phyloP scores from a whole-genome alignment of 2,797 vertebrate species.

The Anabas testudineus region DNA sequence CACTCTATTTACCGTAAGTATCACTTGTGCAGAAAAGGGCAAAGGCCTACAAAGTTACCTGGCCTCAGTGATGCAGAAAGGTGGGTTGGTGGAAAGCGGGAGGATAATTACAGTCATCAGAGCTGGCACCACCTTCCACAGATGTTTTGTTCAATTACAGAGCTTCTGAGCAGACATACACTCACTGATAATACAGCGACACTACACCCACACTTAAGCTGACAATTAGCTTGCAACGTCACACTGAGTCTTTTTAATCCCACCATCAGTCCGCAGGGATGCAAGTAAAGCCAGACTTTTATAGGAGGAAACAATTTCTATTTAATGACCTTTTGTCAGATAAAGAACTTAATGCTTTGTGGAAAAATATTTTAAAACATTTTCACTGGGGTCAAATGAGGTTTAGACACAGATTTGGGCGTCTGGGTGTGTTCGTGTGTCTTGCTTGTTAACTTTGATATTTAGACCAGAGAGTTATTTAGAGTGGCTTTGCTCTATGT shows the following conservation, averaged over 20 bases:
- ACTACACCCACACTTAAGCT: conserved; percentile 24
- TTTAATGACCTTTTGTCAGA: conserved; percentile 31
- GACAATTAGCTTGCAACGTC: conserved; percentile 24
- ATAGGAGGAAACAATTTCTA: conserved; percentile 15
- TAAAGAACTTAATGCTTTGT: conserved; percentile 28
- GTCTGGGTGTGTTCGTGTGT: conserved; percentile 29
- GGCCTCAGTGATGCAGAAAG: conserved; percentile 14
- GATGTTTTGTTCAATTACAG: conserved; percentile 52
- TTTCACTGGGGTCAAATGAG: conserved; percentile 31
- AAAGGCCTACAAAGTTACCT: conserved; percentile 11
- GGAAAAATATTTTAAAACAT: neutral
- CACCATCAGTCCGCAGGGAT: conserved; percentile 6
- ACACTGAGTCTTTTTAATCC: conserved; percentile 24
- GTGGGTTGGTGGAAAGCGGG: conserved; percentile 27
- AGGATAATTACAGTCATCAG: conserved; percentile 51
- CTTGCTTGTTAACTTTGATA: conserved; percentile 68
- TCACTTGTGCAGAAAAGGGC: conserved; percentile 26
- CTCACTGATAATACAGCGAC: conserved; percentile 2
- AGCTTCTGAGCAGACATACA: conserved; percentile 20
- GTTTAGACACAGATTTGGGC: conserved; percentile 43
- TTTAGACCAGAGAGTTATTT: conserved; percentile 55
- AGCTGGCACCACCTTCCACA: conserved; percentile 35
- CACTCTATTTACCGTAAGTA: conserved; percentile 24
- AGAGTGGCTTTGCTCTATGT: conserved; percentile 43
- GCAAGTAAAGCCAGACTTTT: neutral